Base-by-base conservation (phyloP, 2,888 invertebrate species). In the Slavum lentiscoides region DNA sequence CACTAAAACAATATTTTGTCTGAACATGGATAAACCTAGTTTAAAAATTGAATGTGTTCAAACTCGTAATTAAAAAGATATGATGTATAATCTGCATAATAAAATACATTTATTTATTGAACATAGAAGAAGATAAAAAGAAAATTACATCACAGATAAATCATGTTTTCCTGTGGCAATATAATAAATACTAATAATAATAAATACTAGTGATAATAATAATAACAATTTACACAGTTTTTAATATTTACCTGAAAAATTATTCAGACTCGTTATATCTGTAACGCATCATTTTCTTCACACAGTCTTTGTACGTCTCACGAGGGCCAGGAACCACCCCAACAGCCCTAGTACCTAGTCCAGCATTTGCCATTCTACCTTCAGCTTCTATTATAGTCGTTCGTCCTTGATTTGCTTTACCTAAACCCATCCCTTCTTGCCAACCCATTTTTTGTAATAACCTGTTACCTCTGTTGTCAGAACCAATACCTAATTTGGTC, bases 381-480 rank as follows among this genome's bases (percentile, higher is more conserved):
- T 91, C 90, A 15, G 91, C 89, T 89, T 96, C 94, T 83, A 98
- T 95, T 70, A 97, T 97, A 76, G 94, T 94, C 39, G 95, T 94
- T 84, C 96, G 89, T 19, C 96, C 98, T 87, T 98, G 98, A 86
- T 96, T 96, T 76, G 91, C 90, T 86, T 94, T 94, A 0, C 99
- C 98, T 37, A 99, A 88, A 0, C 99, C 99, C 88, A 95, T 92
- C 0, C 99, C 99, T 86, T 96, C 96, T 9, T 93, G 93, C 99
- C 99, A 99, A 7, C 99, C 99, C 99, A 99, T 99, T 88, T 96
- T 97, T 87, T 98, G 97, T 83, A 99, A 87, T 87, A 99, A 89
- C 86, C 95, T 93, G 86, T 94, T 98, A 11, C 98, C 99, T 82
- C 98, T 94, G 84, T 97, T 97, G 84, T 94, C 96, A 0, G 94